Percentiles rank a stretch among this genome's conserved stretches.
These are phyloP conservation scores for Tholera decimalis DNA, from an alignment of 2,888 invertebrate genomes.

Conservation along the genomic window DNA sequence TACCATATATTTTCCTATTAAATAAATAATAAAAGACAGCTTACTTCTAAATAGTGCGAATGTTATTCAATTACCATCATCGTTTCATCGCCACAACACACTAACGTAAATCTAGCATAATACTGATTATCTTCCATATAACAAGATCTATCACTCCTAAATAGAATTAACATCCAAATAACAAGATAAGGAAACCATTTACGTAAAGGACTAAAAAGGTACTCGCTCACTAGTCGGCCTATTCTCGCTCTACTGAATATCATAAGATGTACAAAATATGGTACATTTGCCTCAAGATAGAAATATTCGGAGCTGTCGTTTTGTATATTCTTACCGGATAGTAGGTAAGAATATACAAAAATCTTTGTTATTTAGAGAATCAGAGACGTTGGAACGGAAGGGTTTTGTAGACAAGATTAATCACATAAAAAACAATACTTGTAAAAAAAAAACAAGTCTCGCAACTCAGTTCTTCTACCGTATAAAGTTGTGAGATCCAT, in stretches of 20 bases:
- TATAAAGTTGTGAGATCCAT: no score
- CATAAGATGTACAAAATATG: slow-evolving; percentile 8
- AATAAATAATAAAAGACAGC: no score
- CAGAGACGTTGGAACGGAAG: slow-evolving; percentile 1
- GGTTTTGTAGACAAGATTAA: slow-evolving; percentile 7
- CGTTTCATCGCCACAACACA: no score
- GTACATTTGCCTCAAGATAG: neutral
- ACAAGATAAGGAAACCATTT: slow-evolving; percentile 10
- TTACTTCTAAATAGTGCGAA: no score
- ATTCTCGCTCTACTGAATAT: slow-evolving; percentile 27
- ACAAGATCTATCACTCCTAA: neutral
- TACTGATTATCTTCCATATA: neutral
- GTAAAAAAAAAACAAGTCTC: no score
- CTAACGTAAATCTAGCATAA: no score
- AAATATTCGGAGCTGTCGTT: slow-evolving; percentile 17
- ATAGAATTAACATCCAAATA: neutral
- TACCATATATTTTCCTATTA: no score
- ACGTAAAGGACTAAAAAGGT: slow-evolving; percentile 7
- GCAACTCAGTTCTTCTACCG: no score
- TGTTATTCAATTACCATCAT: no score
- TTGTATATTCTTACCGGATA: slow-evolving; percentile 14
- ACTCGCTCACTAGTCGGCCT: neutral
- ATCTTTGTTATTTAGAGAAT: slow-evolving; percentile 2
- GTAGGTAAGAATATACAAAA: slow-evolving; percentile 12
- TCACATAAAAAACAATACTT: no score